phyloP scores from a whole-genome alignment of 2,797 vertebrate genomes.

The Galaxias olidus region DNA sequence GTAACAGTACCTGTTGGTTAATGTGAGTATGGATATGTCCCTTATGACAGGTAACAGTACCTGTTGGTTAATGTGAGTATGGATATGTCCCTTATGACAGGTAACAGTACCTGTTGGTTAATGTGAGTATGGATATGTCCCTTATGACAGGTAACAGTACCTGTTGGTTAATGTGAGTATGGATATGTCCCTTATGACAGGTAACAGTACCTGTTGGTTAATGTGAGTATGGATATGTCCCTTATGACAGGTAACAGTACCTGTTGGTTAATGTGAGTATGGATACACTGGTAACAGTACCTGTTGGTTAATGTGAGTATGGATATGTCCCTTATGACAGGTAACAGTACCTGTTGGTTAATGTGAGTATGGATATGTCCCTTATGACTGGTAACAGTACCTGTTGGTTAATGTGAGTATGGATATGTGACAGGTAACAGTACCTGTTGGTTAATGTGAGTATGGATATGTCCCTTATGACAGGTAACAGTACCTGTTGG shows the following conservation, averaged over 20 bases:
- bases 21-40: constrained; percentile 14
- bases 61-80: constrained; percentile 77
- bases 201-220: constrained; percentile 86
- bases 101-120: too few species aligned
- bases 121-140: background rate
- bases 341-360: background rate
- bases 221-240: too few species aligned
- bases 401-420: background rate
- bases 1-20: constrained; percentile 7
- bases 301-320: too few species aligned
- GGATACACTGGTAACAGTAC: too few species aligned
- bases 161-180: background rate
- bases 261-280: too few species aligned
- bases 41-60: constrained; percentile 42
- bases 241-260: too few species aligned
- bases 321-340: too few species aligned
- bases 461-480: background rate
- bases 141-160: too few species aligned
- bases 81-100: too few species aligned
- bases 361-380: background rate
- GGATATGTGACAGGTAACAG: background rate
- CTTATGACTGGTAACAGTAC: background rate
- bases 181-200: constrained; percentile 6
- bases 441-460: background rate
- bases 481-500: background rate